Evolutionary conservation across 2,113 vertebrate species (phyloP).

Genomic region (Crotalus viridis): DNA sequence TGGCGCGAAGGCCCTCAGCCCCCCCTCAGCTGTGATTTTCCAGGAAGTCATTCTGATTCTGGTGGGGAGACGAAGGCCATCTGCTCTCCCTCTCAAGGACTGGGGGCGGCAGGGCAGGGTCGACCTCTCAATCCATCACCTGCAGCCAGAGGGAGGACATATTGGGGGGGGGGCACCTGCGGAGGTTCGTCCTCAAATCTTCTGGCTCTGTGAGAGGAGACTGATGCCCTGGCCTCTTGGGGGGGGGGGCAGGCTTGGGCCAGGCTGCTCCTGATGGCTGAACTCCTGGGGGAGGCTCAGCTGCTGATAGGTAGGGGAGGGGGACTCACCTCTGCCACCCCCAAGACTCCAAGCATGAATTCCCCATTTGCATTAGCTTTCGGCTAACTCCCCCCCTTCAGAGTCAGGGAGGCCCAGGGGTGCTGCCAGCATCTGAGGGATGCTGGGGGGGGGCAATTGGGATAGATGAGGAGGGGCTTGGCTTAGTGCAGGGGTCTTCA

Average conservation of each 20-base stretch:
- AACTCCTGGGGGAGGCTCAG: not conserved
- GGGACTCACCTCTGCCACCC: not conserved
- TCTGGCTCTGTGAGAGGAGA: not conserved
- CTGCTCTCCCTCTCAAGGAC: slow-evolving; percentile 52
- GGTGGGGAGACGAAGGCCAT: slow-evolving; percentile 56
- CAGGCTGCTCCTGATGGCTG: not conserved
- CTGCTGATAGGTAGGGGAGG: not conserved
- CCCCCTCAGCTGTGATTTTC: slow-evolving; percentile 53
- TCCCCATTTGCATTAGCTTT: not conserved
- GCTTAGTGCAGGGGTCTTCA: not conserved
- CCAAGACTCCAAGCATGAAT: not conserved
- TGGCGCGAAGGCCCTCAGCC: no score
- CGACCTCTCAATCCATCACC: slow-evolving; percentile 47
- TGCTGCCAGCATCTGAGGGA: not conserved
- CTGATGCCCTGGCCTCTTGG: not conserved
- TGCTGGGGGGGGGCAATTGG: not conserved
- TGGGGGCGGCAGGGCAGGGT: slow-evolving; percentile 7
- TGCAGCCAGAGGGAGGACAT: accelerated
- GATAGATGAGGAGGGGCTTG: not conserved
- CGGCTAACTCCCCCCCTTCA: not conserved
- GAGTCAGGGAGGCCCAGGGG: not conserved
- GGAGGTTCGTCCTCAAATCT: slow-evolving; percentile 50
- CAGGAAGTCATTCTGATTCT: slow-evolving; percentile 60
- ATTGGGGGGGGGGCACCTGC: not conserved
- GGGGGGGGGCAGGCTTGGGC: not conserved